A percentile compares a stretch with the other conserved stretches of the same genome.
These are phyloP conservation scores for Hippocampus barbouri DNA, from an alignment of 2,113 vertebrate genomes.

Conservation along the genomic window DNA sequence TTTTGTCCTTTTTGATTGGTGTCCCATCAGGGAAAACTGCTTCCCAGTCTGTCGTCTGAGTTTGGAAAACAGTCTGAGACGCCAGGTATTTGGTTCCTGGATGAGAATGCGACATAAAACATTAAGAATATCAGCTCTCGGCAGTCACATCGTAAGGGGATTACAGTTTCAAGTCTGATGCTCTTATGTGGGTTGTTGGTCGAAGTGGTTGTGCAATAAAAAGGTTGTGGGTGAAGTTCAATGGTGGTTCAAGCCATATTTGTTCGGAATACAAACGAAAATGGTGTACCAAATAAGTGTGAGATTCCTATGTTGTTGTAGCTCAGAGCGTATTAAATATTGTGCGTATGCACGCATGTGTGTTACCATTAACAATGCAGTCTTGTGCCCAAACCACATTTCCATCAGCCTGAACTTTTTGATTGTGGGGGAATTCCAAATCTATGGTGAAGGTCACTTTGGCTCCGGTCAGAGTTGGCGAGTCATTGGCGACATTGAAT, in stretches of 20 bases:
- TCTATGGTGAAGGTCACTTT: conserved; percentile 81
- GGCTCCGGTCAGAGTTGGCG: conserved; percentile 83
- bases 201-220: too few species aligned
- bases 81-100: conserved; percentile 73
- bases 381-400: conserved; percentile 79
- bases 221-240: background rate
- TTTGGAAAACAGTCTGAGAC: conserved; percentile 77
- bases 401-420: conserved; percentile 75
- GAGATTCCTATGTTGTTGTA: background rate
- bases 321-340: background rate
- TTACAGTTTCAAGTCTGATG: background rate
- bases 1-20: conserved; percentile 67
- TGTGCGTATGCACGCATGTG: background rate
- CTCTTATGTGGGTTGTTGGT: background rate
- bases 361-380: conserved; percentile 77
- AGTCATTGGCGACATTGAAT: conserved; percentile 82
- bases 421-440: conserved; percentile 79
- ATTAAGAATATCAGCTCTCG: background rate
- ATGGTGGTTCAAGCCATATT: background rate
- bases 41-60: conserved; percentile 47
- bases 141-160: background rate
- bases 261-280: background rate
- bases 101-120: background rate
- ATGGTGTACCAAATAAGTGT: background rate
- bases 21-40: conserved; percentile 81